Evolutionary conservation across 2,888 invertebrate species (phyloP), one percentile per base, ranked within the genome.

Genomic region (Trissolcus japonicus): DNA sequence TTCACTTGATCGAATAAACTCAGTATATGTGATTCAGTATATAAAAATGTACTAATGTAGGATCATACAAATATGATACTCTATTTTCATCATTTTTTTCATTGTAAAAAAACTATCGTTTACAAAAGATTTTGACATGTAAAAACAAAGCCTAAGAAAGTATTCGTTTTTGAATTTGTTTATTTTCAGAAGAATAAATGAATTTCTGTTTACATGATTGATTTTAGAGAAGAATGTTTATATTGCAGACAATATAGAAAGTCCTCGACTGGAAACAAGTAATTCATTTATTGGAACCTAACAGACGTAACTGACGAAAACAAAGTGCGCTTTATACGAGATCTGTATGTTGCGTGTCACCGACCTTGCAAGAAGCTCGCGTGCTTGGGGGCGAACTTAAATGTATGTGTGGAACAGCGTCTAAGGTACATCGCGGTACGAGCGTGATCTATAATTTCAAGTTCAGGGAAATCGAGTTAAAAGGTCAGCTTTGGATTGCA

Each of bases 381-480:
- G 76, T 76, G 76, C 51, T 66, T 35, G 54, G 71, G 48, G 25
- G 57, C 21, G 19, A 46, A 55, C 29, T 62, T 35, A 35, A 35
- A 35, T 54, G 17, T 57, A 43, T 60, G 21, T 59, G 40, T 41
- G 53, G 48, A 51, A 57, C 50, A 35, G 63, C 68, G 41, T 56
- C 60, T 60, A 51, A 60, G 55, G 61, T 66, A 71, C 75, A 62
- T 76, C 63, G 68, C 60, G 55, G 46, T 66, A 60, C 69, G 69
- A 62, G 55, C 66, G 66, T 56, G 67, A 71, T 67, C 56, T 72
- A 62, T 72, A 76, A 71, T 76, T 71, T 76, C 72, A 76, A 76
- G 76, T 76, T 76, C 76, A 76, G 50, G 71, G 76, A 71, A 76
- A 72, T 76, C 76, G 46, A 76, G 62, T 67, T 57, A 51, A 76